Conservation (phyloP, 2,113 vertebrate species). For the Brachyhypopomus occidentalis region DNA sequence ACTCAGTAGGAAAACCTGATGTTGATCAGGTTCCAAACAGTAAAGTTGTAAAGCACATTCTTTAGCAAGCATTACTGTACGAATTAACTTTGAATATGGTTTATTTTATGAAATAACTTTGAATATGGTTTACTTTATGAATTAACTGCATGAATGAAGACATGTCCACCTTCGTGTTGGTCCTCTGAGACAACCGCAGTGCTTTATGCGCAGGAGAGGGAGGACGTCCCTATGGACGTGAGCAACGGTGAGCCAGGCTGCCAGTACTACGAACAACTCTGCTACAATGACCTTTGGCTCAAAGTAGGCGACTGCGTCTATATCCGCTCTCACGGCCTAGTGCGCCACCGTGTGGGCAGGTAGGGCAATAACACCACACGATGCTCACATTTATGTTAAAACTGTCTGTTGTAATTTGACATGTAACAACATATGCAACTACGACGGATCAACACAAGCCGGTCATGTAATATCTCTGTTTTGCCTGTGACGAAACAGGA, state of each 20-base stretch:
- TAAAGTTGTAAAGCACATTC: too few relatives aligned
- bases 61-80: too few relatives aligned
- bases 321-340: constrained; percentile 92
- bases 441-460: background rate
- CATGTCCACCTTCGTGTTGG: too few relatives aligned
- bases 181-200: background rate
- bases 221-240: constrained; percentile 92
- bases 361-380: constrained; percentile 57
- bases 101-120: too few relatives aligned
- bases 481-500: constrained; percentile 57
- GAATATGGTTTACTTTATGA: too few relatives aligned
- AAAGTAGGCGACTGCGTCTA: constrained; percentile 98
- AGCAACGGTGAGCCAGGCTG: constrained; percentile 93
- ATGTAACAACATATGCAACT: background rate
- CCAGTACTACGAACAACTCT: constrained; percentile 96
- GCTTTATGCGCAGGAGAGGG: constrained; percentile 82
- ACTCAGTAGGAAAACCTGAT: too few relatives aligned
- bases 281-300: constrained; percentile 91
- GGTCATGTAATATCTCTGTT: background rate
- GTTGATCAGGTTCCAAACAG: too few relatives aligned
- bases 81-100: too few relatives aligned
- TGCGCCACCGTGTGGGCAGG: constrained; percentile 94
- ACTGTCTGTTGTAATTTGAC: too few relatives aligned
- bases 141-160: too few relatives aligned
- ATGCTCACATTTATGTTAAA: too few relatives aligned